phyloP scores from a whole-genome alignment of 1,140 invertebrate genomes.

The Eriocheir sinensis region DNA sequence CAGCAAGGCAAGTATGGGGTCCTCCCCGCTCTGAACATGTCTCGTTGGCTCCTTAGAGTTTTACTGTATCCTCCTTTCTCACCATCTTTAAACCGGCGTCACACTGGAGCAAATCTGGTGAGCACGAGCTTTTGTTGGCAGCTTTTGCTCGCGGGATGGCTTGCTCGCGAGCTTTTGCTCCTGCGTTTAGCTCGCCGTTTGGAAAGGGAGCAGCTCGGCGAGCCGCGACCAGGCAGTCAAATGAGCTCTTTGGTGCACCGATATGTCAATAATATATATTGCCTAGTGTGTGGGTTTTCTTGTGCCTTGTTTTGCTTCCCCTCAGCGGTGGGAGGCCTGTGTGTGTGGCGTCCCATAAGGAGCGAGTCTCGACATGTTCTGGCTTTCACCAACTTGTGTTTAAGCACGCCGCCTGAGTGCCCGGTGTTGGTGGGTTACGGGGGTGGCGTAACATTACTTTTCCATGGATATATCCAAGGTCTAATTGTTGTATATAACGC shows the following conservation, averaged over 20 bases:
- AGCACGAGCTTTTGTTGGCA: too few species aligned
- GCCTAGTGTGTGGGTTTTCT: too few species aligned
- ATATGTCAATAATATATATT: too few species aligned
- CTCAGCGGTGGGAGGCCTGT: not conserved
- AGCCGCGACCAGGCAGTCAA: too few species aligned
- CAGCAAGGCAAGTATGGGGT: conserved; percentile 57
- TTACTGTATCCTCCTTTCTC: not conserved
- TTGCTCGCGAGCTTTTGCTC: too few species aligned
- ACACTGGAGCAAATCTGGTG: too few species aligned
- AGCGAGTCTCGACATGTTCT: not conserved
- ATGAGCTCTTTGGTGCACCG: too few species aligned
- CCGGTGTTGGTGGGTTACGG: not conserved
- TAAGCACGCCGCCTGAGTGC: not conserved
- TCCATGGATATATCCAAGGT: not conserved
- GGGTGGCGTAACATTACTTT: not conserved
- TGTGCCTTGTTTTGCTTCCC: not conserved
- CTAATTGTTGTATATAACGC: not conserved
- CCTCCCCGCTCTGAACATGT: not conserved
- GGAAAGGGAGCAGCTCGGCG: too few species aligned
- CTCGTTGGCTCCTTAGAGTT: not conserved
- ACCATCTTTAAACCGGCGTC: not conserved
- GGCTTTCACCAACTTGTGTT: not conserved
- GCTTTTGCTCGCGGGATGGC: too few species aligned
- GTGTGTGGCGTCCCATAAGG: too few species aligned
- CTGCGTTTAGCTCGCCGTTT: too few species aligned